Percentiles rank a stretch among this genome's conserved stretches.
These are phyloP conservation scores for Telmatherina bonti DNA, from an alignment of 2,797 vertebrate genomes.

Conservation along the genomic window DNA sequence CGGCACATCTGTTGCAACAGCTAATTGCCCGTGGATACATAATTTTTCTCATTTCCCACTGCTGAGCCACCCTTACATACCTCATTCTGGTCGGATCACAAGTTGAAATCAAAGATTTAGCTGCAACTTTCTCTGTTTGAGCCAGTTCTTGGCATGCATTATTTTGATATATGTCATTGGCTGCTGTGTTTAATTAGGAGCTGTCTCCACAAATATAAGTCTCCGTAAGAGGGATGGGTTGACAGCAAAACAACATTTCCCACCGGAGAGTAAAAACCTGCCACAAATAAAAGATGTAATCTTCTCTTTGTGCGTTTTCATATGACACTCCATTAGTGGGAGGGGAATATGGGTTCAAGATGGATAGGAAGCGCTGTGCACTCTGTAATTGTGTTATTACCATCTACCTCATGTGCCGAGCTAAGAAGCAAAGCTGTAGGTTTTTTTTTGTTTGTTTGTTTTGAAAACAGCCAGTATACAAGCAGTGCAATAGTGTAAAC, in stretches of 20 bases:
- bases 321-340: slow-evolving; percentile 70
- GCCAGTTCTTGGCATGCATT: slow-evolving; percentile 58
- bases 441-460: slow-evolving; percentile 11
- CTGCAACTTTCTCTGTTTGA: slow-evolving; percentile 60
- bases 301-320: slow-evolving; percentile 68
- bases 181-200: slow-evolving; percentile 77
- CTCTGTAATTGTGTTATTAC: slow-evolving; percentile 63
- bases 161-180: slow-evolving; percentile 75
- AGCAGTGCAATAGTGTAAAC: slow-evolving; percentile 24
- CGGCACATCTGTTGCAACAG: slow-evolving; percentile 25
- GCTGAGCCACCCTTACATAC: slow-evolving; percentile 19
- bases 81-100: slow-evolving; percentile 61
- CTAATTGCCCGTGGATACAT: too few species aligned
- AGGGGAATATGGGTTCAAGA: slow-evolving; percentile 42
- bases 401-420: slow-evolving; percentile 28
- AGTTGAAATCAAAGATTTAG: slow-evolving; percentile 55
- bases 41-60: neutral
- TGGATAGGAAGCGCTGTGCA: slow-evolving; percentile 46
- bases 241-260: slow-evolving; percentile 76
- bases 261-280: slow-evolving; percentile 64
- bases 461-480: slow-evolving; percentile 1
- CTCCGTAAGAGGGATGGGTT: slow-evolving; percentile 57
- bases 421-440: slow-evolving; percentile 18
- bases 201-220: slow-evolving; percentile 69
- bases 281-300: slow-evolving; percentile 72